Conservation (phyloP, 2,113 vertebrate genomes). For the Synchiropus splendidus region DNA sequence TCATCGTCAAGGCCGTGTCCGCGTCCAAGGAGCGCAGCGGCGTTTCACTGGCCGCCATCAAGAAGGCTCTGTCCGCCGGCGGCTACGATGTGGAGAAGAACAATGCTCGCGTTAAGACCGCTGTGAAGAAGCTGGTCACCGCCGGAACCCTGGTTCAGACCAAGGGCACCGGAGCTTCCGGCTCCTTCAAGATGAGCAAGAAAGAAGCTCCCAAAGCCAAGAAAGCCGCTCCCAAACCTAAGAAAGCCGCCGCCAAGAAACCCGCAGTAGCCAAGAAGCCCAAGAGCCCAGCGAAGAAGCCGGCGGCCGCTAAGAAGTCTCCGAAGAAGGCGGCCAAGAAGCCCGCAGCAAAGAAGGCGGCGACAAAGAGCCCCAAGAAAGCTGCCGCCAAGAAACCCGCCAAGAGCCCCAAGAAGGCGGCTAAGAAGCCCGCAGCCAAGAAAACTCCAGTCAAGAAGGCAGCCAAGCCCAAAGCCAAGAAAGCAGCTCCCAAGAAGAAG, state of each 20-base stretch:
- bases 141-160: too few species aligned
- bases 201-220: background rate
- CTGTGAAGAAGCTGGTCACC: too few species aligned
- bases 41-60: too few species aligned
- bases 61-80: too few species aligned
- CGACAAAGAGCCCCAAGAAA: background rate
- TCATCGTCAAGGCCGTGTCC: conserved; percentile 11
- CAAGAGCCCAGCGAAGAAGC: too few species aligned
- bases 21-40: conserved; percentile 13
- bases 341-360: background rate
- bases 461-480: background rate
- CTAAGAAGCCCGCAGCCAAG: background rate
- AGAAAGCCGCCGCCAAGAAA: background rate
- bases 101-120: too few species aligned
- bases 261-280: too few species aligned
- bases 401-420: background rate
- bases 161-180: too few species aligned
- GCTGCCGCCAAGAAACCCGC: background rate
- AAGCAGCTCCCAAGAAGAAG: conserved; percentile 4
- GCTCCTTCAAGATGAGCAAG: background rate
- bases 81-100: too few species aligned
- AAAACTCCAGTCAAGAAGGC: background rate
- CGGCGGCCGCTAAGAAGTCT: too few species aligned
- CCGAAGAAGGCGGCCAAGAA: conserved; percentile 1
- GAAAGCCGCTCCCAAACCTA: background rate